A percentile compares a stretch with the other conserved stretches of the same genome.
Evolutionary conservation across 2,113 vertebrate species (phyloP).

Genomic region (Orientallactaga bullata): DNA sequence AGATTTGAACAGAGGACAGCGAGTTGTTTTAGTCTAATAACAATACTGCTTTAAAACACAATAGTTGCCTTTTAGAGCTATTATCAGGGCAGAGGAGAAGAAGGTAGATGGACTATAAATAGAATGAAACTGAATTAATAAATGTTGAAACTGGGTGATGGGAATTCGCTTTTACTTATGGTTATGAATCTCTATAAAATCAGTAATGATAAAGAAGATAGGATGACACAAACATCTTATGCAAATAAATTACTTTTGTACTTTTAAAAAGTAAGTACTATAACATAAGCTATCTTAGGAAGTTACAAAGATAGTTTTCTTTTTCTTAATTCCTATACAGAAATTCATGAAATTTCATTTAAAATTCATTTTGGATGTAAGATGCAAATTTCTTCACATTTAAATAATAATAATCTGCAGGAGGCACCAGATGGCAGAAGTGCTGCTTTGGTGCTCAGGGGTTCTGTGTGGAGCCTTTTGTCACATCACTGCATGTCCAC

Average conservation of each 20-base stretch:
- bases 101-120: neutral
- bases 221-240: neutral
- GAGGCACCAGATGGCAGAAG: conserved; percentile 1
- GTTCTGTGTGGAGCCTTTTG: neutral
- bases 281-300: conserved; percentile 22
- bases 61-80: neutral
- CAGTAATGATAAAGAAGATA: neutral
- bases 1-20: neutral
- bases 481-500: neutral
- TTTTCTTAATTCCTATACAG: conserved; percentile 38
- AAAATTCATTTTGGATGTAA: neutral
- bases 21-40: neutral
- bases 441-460: neutral
- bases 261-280: neutral
- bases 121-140: neutral
- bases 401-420: neutral
- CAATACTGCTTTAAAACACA: neutral
- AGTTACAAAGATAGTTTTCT: neutral
- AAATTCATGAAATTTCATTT: conserved; percentile 47
- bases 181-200: neutral
- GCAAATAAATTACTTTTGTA: neutral
- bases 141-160: conserved; percentile 10
- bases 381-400: neutral
- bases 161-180: neutral
- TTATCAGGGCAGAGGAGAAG: neutral